Evolutionary conservation across 2,888 invertebrate genomes (phyloP).

Genomic region (Cerastis rubricosa): DNA sequence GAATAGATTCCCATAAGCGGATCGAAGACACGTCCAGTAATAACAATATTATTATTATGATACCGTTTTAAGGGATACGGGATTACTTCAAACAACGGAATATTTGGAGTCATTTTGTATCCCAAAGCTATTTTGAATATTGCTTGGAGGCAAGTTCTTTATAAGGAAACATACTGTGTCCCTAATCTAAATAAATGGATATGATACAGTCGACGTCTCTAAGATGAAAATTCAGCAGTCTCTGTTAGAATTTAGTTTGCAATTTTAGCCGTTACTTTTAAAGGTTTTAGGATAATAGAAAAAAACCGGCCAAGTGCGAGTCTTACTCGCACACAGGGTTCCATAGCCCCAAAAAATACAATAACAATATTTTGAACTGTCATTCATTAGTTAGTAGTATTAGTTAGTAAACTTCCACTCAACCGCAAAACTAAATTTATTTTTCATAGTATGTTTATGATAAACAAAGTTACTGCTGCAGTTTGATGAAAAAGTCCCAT

Average conservation of each 20-base stretch:
- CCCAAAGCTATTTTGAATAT: conserved; percentile 36
- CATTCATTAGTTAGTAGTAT: too few species aligned
- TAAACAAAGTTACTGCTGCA: too few species aligned
- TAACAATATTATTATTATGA: conserved; percentile 26
- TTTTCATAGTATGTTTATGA: too few species aligned
- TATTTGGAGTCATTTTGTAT: conserved; percentile 20
- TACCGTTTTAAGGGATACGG: not conserved
- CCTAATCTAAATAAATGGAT: conserved; percentile 36
- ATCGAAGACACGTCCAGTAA: not conserved
- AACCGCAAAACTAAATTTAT: too few species aligned
- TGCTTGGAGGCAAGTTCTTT: conserved; percentile 21
- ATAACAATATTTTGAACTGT: too few species aligned
- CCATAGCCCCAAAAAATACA: too few species aligned
- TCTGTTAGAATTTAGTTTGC: not conserved
- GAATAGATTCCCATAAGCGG: not conserved
- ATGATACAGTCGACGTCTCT: not conserved
- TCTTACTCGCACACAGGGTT: too few species aligned
- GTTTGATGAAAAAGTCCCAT: too few species aligned
- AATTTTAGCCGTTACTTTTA: not conserved
- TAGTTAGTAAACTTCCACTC: too few species aligned
- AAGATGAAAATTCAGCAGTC: conserved; percentile 10
- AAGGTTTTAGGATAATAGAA: not conserved
- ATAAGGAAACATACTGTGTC: conserved; percentile 1
- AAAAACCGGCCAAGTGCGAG: too few species aligned
- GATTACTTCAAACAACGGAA: conserved; percentile 1